Base-by-base conservation (phyloP, 1,140 invertebrate genomes). In the Stegodyphus dumicola region DNA sequence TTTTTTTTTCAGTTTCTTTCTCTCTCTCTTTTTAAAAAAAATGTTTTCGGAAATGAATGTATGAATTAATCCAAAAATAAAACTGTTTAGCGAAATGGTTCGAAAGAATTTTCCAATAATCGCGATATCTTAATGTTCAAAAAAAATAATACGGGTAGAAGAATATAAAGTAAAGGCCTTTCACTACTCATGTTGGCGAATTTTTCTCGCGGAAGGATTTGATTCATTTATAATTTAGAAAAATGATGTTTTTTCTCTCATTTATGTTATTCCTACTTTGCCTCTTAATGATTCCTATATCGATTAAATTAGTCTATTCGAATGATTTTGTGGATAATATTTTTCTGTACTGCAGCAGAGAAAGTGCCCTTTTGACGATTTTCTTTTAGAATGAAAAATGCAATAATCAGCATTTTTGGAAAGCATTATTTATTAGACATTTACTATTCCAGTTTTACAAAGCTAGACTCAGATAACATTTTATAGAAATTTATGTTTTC, bases 201-300 rank as follows among this genome's bases (percentile, higher is more conserved):
- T 85, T 85, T 74, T 64, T 85, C 51, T 51, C 33, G 54, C 18
- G 52, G 60, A 56, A 85, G 81, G 66, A 85, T 76, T 77, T 76
- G 81, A 85, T 85, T 85, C 81, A 85, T 85, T 85, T 77, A 85
- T 85, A 85, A 85, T 85, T 85, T 85, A 70, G 81, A 83, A 85
- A 85, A 85, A 77, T 85, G 81, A 77, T 53, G 65, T 48, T 56
- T 70, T 52, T 67, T 77, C 18, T 64, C n/a, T 18, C 7, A 53
- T 74, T 56, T 33, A 33, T 33, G 33, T 33, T 33, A 33, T 33
- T 33, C 33, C 33, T 33, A 33, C 33, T 33, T 33, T 33, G 33
- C 33, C 33, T 33, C 33, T 33, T 33, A 33, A 33, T 33, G 33
- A 33, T 33, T 33, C 33, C 33, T 33, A 3, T 3, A 33, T 33